Conservation (phyloP, 2,888 invertebrate genomes). For the Pseudococcus jackbeardsleyi region DNA sequence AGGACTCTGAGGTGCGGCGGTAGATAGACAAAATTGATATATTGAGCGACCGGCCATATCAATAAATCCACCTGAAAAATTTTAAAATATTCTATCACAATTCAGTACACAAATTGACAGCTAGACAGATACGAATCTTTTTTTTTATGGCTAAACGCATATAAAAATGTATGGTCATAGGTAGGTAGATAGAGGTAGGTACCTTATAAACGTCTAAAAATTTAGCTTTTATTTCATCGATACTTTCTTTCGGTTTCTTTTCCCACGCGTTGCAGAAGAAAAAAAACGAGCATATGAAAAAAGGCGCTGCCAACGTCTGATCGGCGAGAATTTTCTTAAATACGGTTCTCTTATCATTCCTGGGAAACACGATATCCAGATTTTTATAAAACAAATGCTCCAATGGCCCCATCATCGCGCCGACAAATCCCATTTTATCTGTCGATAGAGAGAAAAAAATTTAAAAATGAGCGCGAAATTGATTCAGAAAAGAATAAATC, state of each 20-base stretch:
- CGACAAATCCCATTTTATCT: conserved; percentile 84
- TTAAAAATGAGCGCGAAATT: background rate
- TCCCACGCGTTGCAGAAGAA: conserved; percentile 72
- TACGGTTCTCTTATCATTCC: conserved; percentile 74
- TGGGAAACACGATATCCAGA: conserved; percentile 79
- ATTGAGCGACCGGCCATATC: conserved; percentile 45
- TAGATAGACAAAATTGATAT: conserved; percentile 21
- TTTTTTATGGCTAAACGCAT: background rate
- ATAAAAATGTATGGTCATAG: no score
- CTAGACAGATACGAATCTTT: background rate
- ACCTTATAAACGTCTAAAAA: conserved; percentile 82
- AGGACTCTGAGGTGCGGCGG: conserved; percentile 12
- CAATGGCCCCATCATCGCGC: conserved; percentile 82
- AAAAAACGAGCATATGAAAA: conserved; percentile 75
- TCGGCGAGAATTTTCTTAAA: conserved; percentile 79
- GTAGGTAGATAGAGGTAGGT: conserved; percentile 65
- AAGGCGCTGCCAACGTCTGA: conserved; percentile 81
- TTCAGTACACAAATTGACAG: background rate
- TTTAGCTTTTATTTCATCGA: conserved; percentile 77
- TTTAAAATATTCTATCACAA: background rate
- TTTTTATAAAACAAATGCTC: conserved; percentile 88
- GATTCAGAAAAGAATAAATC: background rate
- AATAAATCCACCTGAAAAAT: conserved; percentile 37
- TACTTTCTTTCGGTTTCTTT: conserved; percentile 67
- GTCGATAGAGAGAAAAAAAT: conserved; percentile 69